A percentile compares a stretch with the other conserved stretches of the same genome.
These are phyloP conservation scores for Pangasius krempfi DNA, from an alignment of 2,797 vertebrate species.

Conservation along the genomic window DNA sequence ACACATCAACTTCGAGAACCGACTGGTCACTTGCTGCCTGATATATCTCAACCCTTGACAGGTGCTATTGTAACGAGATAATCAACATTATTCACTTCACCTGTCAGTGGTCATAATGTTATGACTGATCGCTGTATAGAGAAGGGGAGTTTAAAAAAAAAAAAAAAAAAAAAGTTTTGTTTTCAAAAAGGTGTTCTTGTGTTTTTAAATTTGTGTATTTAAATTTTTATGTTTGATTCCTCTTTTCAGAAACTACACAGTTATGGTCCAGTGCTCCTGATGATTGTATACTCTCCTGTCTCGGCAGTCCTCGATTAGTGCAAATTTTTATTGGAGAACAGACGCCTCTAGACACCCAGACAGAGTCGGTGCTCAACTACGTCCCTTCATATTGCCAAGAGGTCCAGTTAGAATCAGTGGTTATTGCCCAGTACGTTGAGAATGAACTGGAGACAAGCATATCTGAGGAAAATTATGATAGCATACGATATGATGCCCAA, in stretches of 20 bases:
- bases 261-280: conserved; percentile 15
- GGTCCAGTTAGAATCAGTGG: conserved; percentile 33
- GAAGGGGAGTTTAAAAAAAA: neutral
- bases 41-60: too few relatives aligned
- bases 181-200: neutral
- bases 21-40: too few relatives aligned
- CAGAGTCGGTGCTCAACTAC: conserved; percentile 8
- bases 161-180: neutral
- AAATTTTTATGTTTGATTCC: neutral
- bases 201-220: neutral
- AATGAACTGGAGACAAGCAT: conserved; percentile 12
- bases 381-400: conserved; percentile 40
- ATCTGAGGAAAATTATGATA: neutral
- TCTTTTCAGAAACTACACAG: conserved; percentile 10
- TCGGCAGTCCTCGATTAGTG: neutral
- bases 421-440: conserved; percentile 31
- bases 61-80: too few relatives aligned
- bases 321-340: conserved; percentile 10
- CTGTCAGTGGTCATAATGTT: too few relatives aligned
- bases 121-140: too few relatives aligned
- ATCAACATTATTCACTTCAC: too few relatives aligned
- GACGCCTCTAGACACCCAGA: neutral
- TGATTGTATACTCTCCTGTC: conserved; percentile 39
- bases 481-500: neutral
- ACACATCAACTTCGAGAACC: too few relatives aligned